Evolutionary conservation across 2,113 vertebrate genomes (phyloP).

Genomic region (Raphicerus campestris): DNA sequence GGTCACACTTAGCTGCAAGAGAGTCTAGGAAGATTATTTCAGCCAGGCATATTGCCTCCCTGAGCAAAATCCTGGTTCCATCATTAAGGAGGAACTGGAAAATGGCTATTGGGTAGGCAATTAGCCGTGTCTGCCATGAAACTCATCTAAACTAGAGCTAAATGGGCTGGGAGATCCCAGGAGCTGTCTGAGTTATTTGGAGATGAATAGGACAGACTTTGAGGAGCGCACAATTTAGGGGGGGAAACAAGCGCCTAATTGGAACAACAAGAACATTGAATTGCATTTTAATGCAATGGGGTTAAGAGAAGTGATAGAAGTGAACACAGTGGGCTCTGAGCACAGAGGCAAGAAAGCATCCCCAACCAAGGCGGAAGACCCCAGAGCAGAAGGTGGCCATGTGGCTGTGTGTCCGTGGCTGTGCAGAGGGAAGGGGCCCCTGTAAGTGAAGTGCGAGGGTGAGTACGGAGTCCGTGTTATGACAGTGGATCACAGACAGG

Average conservation of each 20-base stretch:
- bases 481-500: not conserved
- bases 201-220: slow-evolving; percentile 56
- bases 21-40: not conserved
- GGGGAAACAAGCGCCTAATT: slow-evolving; percentile 42
- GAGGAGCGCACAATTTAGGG: slow-evolving; percentile 45
- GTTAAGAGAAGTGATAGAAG: not conserved
- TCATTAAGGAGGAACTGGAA: slow-evolving; percentile 39
- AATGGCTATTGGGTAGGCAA: slow-evolving; percentile 39
- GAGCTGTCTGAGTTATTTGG: slow-evolving; percentile 47
- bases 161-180: slow-evolving; percentile 60
- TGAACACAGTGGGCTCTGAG: not conserved
- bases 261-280: slow-evolving; percentile 37
- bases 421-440: not conserved
- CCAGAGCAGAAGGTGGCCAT: not conserved
- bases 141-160: slow-evolving; percentile 59
- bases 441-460: not conserved
- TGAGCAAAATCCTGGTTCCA: not conserved
- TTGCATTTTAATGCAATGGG: slow-evolving; percentile 32
- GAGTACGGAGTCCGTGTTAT: accelerated
- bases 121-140: slow-evolving; percentile 36
- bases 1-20: slow-evolving; percentile 35
- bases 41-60: not conserved
- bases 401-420: not conserved
- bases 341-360: not conserved
- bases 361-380: not conserved